These are phyloP conservation scores for Macheiramphus alcinus DNA, from an alignment of 2,113 vertebrate species.

Conservation along the genomic window DNA sequence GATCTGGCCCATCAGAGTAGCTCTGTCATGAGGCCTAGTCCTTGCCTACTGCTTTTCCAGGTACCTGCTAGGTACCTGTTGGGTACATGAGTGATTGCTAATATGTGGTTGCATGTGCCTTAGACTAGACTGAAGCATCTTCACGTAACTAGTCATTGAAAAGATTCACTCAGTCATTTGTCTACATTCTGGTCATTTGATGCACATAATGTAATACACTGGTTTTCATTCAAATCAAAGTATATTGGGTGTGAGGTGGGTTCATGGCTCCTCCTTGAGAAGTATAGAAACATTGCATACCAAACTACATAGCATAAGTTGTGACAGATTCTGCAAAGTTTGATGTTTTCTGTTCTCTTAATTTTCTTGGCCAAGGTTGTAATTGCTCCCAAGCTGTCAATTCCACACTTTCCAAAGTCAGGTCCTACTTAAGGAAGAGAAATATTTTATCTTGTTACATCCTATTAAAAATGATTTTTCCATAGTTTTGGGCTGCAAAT, in stretches of 20 bases:
- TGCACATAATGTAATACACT: background rate
- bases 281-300: background rate
- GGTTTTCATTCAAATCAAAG: background rate
- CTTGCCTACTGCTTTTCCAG: background rate
- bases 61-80: background rate
- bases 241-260: background rate
- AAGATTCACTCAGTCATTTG: background rate
- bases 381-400: background rate
- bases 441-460: background rate
- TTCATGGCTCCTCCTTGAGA: background rate
- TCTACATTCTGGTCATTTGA: background rate
- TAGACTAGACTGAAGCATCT: background rate
- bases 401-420: background rate
- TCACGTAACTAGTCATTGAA: background rate
- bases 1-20: background rate
- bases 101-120: background rate
- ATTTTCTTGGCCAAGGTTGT: background rate
- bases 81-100: background rate
- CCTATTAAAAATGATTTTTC: background rate
- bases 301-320: background rate
- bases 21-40: background rate
- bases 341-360: background rate
- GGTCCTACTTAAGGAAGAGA: background rate
- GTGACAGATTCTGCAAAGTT: background rate
- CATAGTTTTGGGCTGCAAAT: background rate